Evolutionary conservation across 2,888 invertebrate species (phyloP).

Genomic region (Hypselothyrea guttata): DNA sequence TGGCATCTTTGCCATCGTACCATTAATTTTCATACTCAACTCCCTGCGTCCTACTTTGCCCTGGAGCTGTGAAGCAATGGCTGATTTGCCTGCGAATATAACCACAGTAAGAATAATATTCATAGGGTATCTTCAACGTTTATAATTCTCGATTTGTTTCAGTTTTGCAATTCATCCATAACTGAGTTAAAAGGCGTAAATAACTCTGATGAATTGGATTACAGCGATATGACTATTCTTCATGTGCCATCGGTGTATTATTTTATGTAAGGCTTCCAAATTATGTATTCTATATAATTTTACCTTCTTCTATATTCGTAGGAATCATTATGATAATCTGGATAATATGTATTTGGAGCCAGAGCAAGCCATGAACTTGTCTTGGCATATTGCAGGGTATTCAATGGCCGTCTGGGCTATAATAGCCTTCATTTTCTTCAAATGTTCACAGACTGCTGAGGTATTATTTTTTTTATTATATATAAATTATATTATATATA

Average conservation of each 20-base stretch:
- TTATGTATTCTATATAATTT: background rate
- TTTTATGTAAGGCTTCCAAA: slow-evolving; percentile 55
- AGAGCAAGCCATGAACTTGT: slow-evolving; percentile 34
- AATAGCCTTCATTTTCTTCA: slow-evolving; percentile 59
- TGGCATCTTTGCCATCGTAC: slow-evolving; percentile 91
- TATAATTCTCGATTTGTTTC: background rate
- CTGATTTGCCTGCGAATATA: background rate
- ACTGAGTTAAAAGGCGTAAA: background rate
- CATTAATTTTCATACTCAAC: slow-evolving; percentile 89
- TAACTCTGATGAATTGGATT: background rate
- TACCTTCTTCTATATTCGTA: background rate
- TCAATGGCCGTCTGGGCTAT: slow-evolving; percentile 61
- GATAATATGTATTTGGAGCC: accelerated
- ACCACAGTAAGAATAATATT: slow-evolving; percentile 34
- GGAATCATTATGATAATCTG: slow-evolving; percentile 21
- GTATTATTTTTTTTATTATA: slow-evolving; percentile 26
- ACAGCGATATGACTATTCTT: background rate
- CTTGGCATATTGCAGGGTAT: slow-evolving; percentile 67
- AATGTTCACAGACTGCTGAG: slow-evolving; percentile 59
- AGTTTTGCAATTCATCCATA: slow-evolving; percentile 47
- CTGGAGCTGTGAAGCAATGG: slow-evolving; percentile 88
- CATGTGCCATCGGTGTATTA: slow-evolving; percentile 70
- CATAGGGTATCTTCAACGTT: background rate
- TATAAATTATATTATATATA: background rate
- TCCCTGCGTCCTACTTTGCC: slow-evolving; percentile 87